Percentiles rank a stretch among this genome's conserved stretches.
These are phyloP conservation scores for Hipparchia semele DNA, from an alignment of 2,888 invertebrate species.

Conservation along the genomic window DNA sequence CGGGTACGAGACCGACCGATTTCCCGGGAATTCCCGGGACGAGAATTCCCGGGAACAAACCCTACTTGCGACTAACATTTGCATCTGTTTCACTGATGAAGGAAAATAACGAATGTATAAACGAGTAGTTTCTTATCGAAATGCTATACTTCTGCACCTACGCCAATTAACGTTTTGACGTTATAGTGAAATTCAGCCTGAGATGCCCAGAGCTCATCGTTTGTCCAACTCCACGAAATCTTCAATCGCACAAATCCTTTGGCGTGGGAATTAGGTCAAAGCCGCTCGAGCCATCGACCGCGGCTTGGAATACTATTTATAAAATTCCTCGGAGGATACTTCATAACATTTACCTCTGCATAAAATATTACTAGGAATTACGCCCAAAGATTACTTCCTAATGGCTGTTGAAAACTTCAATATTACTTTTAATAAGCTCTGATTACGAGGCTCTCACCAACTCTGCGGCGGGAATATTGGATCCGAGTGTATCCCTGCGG, in stretches of 20 bases:
- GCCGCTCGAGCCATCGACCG: background rate
- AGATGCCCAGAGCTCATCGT: background rate
- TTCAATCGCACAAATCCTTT: background rate
- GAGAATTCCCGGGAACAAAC: no score
- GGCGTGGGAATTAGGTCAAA: background rate
- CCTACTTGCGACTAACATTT: background rate
- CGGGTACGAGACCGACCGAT: no score
- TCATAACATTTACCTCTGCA: conserved; percentile 3
- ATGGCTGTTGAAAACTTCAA: conserved; percentile 20
- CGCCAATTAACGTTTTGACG: no score
- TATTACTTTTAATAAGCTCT: conserved; percentile 29
- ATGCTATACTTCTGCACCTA: no score
- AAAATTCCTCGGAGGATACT: conserved; percentile 7
- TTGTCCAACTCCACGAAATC: background rate
- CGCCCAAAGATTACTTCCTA: conserved; percentile 16
- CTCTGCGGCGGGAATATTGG: conserved; percentile 6
- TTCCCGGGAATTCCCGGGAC: no score
- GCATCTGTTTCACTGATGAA: conserved; percentile 1
- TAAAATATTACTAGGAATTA: conserved; percentile 6
- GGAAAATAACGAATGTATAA: background rate
- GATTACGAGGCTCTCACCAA: conserved; percentile 23
- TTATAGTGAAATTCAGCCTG: background rate
- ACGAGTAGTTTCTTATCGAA: background rate
- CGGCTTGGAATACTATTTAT: background rate
- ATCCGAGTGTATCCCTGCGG: background rate